These are phyloP conservation scores for Datnioides undecimradiatus DNA, from an alignment of 2,113 vertebrate genomes.

Conservation along the genomic window DNA sequence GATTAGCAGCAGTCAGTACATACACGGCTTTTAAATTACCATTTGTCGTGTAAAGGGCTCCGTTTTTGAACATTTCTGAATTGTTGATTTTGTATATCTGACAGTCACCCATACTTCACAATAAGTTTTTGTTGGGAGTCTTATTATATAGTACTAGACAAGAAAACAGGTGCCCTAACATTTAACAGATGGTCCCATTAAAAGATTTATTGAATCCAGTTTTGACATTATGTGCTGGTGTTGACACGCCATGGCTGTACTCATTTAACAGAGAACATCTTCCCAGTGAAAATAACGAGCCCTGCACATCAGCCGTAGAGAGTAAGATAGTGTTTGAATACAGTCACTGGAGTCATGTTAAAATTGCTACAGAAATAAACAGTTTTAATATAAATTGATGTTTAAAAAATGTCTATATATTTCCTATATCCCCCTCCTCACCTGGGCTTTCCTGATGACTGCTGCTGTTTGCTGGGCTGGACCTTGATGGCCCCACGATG, in stretches of 20 bases:
- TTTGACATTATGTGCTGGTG: not conserved
- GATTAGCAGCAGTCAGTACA: not conserved
- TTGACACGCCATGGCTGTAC: not conserved
- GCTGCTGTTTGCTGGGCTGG: conserved; percentile 67
- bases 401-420: not conserved
- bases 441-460: conserved; percentile 75
- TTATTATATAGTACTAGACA: not conserved
- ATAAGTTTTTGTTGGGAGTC: too few relatives aligned
- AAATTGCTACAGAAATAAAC: not conserved
- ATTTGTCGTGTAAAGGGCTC: not conserved
- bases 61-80: not conserved
- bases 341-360: not conserved
- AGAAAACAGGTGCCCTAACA: not conserved
- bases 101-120: too few relatives aligned
- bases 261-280: not conserved
- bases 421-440: conserved; percentile 45
- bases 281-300: not conserved
- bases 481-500: conserved; percentile 87
- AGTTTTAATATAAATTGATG: too few relatives aligned
- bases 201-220: too few relatives aligned
- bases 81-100: too few relatives aligned
- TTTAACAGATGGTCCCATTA: not conserved
- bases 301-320: too few relatives aligned
- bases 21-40: not conserved
- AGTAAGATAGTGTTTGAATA: not conserved